phyloP scores from a whole-genome alignment of 1,140 invertebrate species.

The Mizuhopecten yessoensis region DNA sequence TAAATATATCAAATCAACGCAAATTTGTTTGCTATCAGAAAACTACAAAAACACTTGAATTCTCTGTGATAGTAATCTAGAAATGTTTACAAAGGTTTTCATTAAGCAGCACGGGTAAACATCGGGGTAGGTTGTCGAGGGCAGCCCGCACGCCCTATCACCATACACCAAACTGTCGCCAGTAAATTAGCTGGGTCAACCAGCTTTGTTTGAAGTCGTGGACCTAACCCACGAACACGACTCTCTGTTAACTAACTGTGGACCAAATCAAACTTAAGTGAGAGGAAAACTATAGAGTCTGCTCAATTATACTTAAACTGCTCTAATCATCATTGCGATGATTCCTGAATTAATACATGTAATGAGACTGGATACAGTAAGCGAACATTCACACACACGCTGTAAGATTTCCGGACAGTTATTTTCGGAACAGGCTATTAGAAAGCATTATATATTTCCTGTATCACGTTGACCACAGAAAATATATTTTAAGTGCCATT shows the following conservation, averaged over 20 bases:
- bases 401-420: background rate
- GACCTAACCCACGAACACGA: background rate
- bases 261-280: background rate
- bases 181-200: constrained; percentile 25
- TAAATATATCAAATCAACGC: constrained; percentile 28
- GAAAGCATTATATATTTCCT: background rate
- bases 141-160: background rate
- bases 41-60: constrained; percentile 27
- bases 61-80: constrained; percentile 14
- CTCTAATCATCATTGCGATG: too few species aligned
- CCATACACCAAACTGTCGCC: background rate
- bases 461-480: constrained; percentile 16
- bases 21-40: constrained; percentile 39
- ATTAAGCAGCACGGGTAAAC: constrained; percentile 20
- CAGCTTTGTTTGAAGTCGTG: constrained; percentile 25
- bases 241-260: background rate
- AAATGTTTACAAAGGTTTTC: constrained; percentile 35
- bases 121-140: constrained; percentile 12
- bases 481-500: constrained; percentile 16
- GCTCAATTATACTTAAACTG: background rate
- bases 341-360: too few species aligned
- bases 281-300: background rate
- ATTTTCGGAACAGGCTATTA: constrained; percentile 11
- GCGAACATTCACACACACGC: background rate
- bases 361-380: too few species aligned